Conservation (phyloP, 2,888 invertebrate genomes). For the Malachius bipustulatus region DNA sequence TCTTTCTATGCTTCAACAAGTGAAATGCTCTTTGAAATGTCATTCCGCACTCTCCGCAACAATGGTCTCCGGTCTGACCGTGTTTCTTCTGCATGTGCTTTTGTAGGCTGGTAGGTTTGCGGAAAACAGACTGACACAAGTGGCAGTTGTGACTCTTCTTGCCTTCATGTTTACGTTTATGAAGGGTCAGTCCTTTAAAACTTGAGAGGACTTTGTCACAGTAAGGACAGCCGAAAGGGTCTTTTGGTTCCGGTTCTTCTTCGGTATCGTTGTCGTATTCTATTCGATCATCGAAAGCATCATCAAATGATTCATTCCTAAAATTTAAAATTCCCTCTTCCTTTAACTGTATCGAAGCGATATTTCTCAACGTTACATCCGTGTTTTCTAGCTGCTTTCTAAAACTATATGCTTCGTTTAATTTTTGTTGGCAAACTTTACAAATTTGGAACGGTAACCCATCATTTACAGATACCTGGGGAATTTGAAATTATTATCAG, state of each 20-base stretch:
- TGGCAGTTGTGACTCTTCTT: conserved; percentile 31
- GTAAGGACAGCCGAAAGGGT: conserved; percentile 26
- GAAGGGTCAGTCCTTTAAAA: conserved; percentile 30
- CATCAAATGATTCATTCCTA: conserved; percentile 16
- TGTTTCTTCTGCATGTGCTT: conserved; percentile 27
- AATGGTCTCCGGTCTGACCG: conserved; percentile 16
- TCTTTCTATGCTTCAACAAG: conserved; percentile 23
- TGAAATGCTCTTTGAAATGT: conserved; percentile 23
- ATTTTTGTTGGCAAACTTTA: conserved; percentile 31
- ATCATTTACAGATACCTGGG: conserved; percentile 31
- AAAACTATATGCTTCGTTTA: conserved; percentile 33
- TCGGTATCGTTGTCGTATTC: conserved; percentile 20
- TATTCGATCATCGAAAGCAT: conserved; percentile 22
- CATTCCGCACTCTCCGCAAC: conserved; percentile 24
- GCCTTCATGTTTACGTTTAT: conserved; percentile 30
- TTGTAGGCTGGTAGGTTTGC: conserved; percentile 31
- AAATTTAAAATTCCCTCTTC: conserved; percentile 25
- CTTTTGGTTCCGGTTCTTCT: conserved; percentile 18
- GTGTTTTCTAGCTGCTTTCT: conserved; percentile 35
- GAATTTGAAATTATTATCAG: conserved; percentile 12
- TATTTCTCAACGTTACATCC: conserved; percentile 29
- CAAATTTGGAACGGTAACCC: conserved; percentile 34
- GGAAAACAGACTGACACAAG: conserved; percentile 31
- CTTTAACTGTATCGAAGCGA: conserved; percentile 11
- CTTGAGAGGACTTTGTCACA: conserved; percentile 30